Percentiles rank a stretch among this genome's conserved stretches.
Conservation (phyloP, 2,888 invertebrate genomes). For the Holacanthella duospinosa region DNA sequence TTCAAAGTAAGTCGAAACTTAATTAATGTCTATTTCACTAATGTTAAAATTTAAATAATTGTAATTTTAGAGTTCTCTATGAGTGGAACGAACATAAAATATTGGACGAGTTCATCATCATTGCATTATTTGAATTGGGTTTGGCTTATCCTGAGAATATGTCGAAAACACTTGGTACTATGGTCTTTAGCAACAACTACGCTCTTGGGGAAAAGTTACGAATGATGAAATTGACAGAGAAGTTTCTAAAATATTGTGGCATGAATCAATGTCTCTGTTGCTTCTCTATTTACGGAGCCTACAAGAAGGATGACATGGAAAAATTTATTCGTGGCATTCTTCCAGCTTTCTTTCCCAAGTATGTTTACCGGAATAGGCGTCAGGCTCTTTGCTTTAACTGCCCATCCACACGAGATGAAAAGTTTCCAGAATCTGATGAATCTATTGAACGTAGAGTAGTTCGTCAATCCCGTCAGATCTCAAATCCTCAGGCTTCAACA, state of each 20-base stretch:
- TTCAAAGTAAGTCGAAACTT: too few relatives aligned
- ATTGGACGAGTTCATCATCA: neutral
- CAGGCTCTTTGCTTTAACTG: neutral
- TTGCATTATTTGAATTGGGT: neutral
- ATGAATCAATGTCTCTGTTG: neutral
- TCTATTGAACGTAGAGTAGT: too few relatives aligned
- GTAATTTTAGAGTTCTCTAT: neutral
- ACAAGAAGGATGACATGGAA: slow-evolving; percentile 1
- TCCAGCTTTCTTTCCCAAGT: neutral
- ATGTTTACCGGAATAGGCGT: neutral
- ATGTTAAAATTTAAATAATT: too few relatives aligned
- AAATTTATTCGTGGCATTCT: neutral
- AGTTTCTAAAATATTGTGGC: neutral
- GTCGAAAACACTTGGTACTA: neutral
- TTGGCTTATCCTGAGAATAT: neutral
- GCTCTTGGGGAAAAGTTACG: neutral
- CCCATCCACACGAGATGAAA: neutral
- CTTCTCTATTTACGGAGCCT: neutral
- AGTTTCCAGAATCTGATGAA: neutral
- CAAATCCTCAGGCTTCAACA: too few relatives aligned
- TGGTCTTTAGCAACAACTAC: neutral
- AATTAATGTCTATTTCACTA: too few relatives aligned
- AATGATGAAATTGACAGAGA: neutral
- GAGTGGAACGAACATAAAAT: neutral
- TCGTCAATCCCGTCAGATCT: too few relatives aligned